These are phyloP conservation scores for Rhabditophanes sp. DNA, from an alignment of 2,888 invertebrate genomes.

Conservation along the genomic window DNA sequence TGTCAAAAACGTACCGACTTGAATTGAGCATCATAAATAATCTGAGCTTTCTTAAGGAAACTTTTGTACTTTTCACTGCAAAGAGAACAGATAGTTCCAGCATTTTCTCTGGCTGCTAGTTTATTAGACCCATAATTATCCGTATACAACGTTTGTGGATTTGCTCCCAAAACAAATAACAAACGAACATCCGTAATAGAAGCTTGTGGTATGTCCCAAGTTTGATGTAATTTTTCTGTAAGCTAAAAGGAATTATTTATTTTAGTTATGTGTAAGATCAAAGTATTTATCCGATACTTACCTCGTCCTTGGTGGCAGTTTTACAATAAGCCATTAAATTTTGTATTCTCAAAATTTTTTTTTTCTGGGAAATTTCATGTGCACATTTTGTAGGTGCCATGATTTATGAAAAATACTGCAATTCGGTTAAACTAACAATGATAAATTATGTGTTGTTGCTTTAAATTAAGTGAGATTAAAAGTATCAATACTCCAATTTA, in stretches of 20 bases:
- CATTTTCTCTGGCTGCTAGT: constrained; percentile 21
- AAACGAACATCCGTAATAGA: constrained; percentile 30
- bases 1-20: constrained; percentile 14
- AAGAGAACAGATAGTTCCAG: constrained; percentile 24
- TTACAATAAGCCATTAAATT: constrained; percentile 26
- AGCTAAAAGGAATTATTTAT: constrained; percentile 15
- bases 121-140: constrained; percentile 24
- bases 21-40: constrained; percentile 32
- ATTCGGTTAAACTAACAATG: too few species aligned
- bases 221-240: constrained; percentile 21
- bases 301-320: constrained; percentile 18
- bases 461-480: too few species aligned
- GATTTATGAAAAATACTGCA: not conserved
- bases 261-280: constrained; percentile 1
- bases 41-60: constrained; percentile 24
- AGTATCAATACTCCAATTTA: too few species aligned
- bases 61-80: constrained; percentile 22
- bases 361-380: constrained; percentile 25
- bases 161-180: constrained; percentile 25
- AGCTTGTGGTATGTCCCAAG: constrained; percentile 27
- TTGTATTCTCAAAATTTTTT: constrained; percentile 26
- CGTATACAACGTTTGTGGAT: constrained; percentile 23
- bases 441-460: too few species aligned
- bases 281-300: constrained; percentile 7
- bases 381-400: constrained; percentile 34